phyloP scores from a whole-genome alignment of 1,140 invertebrate species.

The Eueides isabella region DNA sequence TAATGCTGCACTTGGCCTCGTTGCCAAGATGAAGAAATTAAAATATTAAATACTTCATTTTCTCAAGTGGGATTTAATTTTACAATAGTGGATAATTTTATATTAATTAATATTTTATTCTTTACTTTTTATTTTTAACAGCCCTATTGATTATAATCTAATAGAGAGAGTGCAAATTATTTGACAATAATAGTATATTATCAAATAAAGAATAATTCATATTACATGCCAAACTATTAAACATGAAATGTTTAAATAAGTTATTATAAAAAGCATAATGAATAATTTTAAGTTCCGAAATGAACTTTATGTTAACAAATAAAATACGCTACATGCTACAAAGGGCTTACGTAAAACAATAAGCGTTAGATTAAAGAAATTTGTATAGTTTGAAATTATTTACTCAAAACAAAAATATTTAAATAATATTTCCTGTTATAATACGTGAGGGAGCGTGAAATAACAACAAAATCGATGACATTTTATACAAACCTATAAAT shows the following conservation, averaged over 20 bases:
- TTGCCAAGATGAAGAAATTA: too few species aligned
- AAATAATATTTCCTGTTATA: neutral
- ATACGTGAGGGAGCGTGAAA: slow-evolving; percentile 10
- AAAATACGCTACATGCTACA: neutral
- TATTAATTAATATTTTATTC: too few species aligned
- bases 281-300: neutral
- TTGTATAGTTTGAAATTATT: neutral
- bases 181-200: neutral
- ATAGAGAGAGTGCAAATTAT: too few species aligned
- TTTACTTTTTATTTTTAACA: too few species aligned
- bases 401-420: neutral
- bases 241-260: neutral
- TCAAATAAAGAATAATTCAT: neutral
- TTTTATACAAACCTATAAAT: slow-evolving; percentile 49
- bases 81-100: too few species aligned
- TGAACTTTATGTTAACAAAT: neutral
- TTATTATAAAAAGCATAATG: neutral
- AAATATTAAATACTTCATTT: too few species aligned
- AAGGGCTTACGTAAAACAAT: slow-evolving; percentile 1
- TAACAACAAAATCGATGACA: slow-evolving; percentile 43
- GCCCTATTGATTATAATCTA: too few species aligned
- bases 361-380: neutral
- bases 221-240: neutral
- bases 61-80: too few species aligned
- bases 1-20: too few species aligned